Evolutionary conservation across 2,113 vertebrate species (phyloP), one percentile per base, ranked within the genome.

Genomic region (Carlito syrichta): DNA sequence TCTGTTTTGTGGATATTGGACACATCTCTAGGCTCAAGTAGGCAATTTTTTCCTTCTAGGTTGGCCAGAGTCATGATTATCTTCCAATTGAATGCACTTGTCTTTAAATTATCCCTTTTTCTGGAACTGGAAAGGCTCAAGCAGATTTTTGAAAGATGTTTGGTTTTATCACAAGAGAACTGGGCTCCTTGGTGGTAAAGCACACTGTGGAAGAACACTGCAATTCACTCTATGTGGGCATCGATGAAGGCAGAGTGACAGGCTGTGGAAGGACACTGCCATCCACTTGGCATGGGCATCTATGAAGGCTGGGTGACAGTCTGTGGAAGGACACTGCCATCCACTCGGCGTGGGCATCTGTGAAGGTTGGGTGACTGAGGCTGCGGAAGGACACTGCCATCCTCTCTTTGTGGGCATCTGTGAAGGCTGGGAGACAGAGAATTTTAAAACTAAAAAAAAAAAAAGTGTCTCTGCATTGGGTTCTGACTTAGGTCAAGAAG

Each of bases 401-500:
- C 4, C 11, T 40, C 5, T 71, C 2, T 9, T 22, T 1, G 2
- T 40, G 38, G 58, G 4, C 22, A 43, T 43, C 20, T 43, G 40
- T 0, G 11, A 43, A 63, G 71, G 7, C 43, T 45, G 43, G 14
- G 27, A 48, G 43, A 76, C 40, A 76, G 73, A 71, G 68, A 45
- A 76, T 76, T 76, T 48, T 32, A 76, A 76, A 76, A 7, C 43
- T 45, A n/a, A 66, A 58, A 66, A 35, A 35, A 35, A 69, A 40
- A 43, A 43, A 73, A 23, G 12, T n/a, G 12, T 23, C 40, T 69
- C n/a, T 78, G 9, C 48, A 73, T 84, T 32, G 4, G 25, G 38
- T 87, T 68, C 40, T 78, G 60, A 35, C 27, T 83, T 50, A 66
- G 48, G 77, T 79, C 56, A 85, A 73, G 87, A 56, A 56, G 83